Evolutionary conservation across 2,888 invertebrate genomes (phyloP).

Genomic region (Petrophora chlorosata): DNA sequence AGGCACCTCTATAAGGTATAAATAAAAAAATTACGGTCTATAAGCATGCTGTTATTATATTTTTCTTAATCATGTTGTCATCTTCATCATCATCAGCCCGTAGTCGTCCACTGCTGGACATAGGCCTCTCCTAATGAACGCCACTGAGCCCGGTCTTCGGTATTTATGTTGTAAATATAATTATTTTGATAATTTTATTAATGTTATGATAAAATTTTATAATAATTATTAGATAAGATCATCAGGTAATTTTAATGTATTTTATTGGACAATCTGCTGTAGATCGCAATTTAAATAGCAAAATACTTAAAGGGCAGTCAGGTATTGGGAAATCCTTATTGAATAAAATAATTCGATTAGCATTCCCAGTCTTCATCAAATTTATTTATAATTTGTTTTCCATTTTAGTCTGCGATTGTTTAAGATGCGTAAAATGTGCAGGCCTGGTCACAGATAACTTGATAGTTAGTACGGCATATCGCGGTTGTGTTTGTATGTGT

Average conservation of each 20-base stretch:
- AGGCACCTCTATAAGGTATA: too few relatives aligned
- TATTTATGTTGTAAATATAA: too few relatives aligned
- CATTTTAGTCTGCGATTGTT: conserved; percentile 50
- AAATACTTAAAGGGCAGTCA: conserved; percentile 34
- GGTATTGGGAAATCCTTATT: conserved; percentile 41
- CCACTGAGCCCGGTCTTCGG: too few relatives aligned
- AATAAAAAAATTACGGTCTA: too few relatives aligned
- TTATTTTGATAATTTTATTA: too few relatives aligned
- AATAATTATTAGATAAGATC: too few relatives aligned
- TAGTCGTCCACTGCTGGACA: too few relatives aligned
- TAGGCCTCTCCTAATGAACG: too few relatives aligned
- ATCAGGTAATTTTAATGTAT: not conserved
- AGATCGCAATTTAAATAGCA: conserved; percentile 26
- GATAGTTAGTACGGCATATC: not conserved
- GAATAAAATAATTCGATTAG: conserved; percentile 45
- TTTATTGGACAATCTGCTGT: conserved; percentile 17
- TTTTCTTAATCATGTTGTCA: too few relatives aligned
- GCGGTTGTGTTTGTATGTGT: not conserved
- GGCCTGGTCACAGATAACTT: not conserved
- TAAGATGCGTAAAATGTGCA: conserved; percentile 34
- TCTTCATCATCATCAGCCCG: too few relatives aligned
- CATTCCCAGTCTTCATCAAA: conserved; percentile 39
- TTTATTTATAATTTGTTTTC: conserved; percentile 47
- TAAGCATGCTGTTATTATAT: too few relatives aligned
- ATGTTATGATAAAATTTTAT: too few relatives aligned